Evolutionary conservation across 2,113 vertebrate species (phyloP).

Genomic region (Otus sunia): DNA sequence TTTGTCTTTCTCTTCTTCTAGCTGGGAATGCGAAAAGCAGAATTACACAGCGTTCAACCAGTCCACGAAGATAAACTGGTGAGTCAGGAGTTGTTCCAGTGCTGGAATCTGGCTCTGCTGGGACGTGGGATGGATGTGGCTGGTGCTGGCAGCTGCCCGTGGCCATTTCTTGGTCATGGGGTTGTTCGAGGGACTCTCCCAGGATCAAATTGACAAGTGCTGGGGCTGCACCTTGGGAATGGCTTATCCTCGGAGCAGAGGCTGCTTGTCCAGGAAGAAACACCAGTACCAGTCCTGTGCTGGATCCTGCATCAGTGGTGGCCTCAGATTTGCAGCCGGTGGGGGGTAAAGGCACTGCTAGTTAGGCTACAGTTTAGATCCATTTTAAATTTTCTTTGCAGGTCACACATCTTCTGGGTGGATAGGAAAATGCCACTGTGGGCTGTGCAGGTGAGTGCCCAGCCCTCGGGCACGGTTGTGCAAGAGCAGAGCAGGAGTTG

Average conservation of each 20-base stretch:
- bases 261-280: background rate
- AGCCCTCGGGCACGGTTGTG: fast-evolving
- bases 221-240: background rate
- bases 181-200: background rate
- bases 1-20: conserved; percentile 16
- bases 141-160: background rate
- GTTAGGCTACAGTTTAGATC: background rate
- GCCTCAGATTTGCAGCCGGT: fast-evolving
- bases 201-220: background rate
- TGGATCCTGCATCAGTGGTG: fast-evolving
- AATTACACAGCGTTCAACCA: conserved; percentile 70
- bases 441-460: conserved; percentile 88
- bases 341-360: fast-evolving
- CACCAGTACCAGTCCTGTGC: background rate
- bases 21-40: conserved; percentile 78
- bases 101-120: background rate
- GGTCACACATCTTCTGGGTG: conserved; percentile 87
- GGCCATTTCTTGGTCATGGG: fast-evolving
- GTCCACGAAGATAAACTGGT: conserved; percentile 77
- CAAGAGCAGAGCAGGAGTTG: background rate
- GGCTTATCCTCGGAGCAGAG: background rate
- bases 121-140: fast-evolving
- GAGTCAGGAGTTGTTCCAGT: background rate
- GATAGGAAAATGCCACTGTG: conserved; percentile 88
- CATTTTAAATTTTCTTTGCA: background rate